phyloP scores from a whole-genome alignment of 2,888 invertebrate species.

The Diadegma fenestrale region DNA sequence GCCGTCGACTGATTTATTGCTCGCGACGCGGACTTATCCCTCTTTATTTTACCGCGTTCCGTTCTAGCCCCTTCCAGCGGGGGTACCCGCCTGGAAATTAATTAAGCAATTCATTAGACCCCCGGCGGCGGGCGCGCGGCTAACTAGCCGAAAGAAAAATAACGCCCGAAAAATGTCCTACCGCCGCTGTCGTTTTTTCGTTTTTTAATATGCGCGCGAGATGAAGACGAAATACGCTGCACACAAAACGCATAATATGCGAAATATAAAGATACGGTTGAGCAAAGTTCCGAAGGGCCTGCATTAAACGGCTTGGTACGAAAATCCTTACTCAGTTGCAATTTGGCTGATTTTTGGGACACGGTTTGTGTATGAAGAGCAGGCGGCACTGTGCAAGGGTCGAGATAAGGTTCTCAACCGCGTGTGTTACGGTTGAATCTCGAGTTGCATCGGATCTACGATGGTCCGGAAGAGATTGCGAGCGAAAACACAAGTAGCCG shows the following conservation, averaged over 20 bases:
- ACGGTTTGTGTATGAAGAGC: not conserved
- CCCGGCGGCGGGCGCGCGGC: slow-evolving; percentile 64
- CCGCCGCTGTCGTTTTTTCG: too few relatives aligned
- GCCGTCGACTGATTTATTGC: slow-evolving; percentile 62
- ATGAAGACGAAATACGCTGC: not conserved
- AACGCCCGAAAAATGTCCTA: slow-evolving; percentile 66
- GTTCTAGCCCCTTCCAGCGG: slow-evolving; percentile 1
- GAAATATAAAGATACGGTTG: slow-evolving; percentile 16
- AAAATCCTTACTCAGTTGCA: not conserved
- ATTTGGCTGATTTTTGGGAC: not conserved
- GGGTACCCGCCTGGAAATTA: slow-evolving; percentile 66
- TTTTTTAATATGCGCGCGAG: slow-evolving; percentile 42
- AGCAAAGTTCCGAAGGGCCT: slow-evolving; percentile 9
- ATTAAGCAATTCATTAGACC: slow-evolving; percentile 72
- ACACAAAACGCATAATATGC: not conserved
- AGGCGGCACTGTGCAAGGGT: not conserved
- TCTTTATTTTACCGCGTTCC: not conserved
- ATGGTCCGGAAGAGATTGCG: too few relatives aligned
- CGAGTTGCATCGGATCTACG: not conserved
- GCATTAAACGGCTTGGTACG: not conserved
- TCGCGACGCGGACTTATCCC: slow-evolving; percentile 31
- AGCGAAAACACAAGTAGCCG: too few relatives aligned
- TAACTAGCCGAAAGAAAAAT: slow-evolving; percentile 67
- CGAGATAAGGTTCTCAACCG: slow-evolving; percentile 11
- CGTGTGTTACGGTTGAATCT: slow-evolving; percentile 10